Evolutionary conservation across 2,113 vertebrate species (phyloP).

Genomic region (Tragelaphus imberbis): DNA sequence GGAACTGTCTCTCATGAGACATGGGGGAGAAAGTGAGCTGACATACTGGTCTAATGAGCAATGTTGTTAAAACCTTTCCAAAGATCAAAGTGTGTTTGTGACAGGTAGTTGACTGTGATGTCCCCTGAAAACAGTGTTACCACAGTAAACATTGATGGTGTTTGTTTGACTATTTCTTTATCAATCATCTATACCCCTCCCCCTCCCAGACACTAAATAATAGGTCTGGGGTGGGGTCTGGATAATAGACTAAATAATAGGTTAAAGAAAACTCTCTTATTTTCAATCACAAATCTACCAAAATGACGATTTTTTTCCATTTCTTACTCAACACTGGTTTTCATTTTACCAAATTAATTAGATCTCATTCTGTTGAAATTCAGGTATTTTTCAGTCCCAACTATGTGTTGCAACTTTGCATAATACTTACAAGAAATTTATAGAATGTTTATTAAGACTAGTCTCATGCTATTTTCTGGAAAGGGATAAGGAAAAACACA

Average conservation of each 20-base stretch:
- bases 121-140: neutral
- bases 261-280: neutral
- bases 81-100: neutral
- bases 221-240: too few species aligned
- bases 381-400: neutral
- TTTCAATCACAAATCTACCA: slow-evolving; percentile 16
- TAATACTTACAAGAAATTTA: neutral
- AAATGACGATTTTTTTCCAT: neutral
- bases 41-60: slow-evolving; percentile 57
- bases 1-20: slow-evolving; percentile 17
- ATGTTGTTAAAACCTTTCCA: slow-evolving; percentile 26
- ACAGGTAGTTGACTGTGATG: slow-evolving; percentile 6
- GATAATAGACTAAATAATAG: neutral
- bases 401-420: neutral
- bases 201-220: too few species aligned
- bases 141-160: neutral
- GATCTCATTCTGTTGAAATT: neutral
- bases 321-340: neutral
- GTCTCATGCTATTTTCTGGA: neutral
- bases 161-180: neutral
- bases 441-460: neutral
- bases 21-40: slow-evolving; percentile 44
- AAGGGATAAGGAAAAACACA: neutral
- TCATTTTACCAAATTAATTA: slow-evolving; percentile 37
- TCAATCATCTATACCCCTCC: neutral